Evolutionary conservation across 2,888 invertebrate genomes (phyloP), one percentile per base, ranked within the genome.

Genomic region (Folsomia candida): DNA sequence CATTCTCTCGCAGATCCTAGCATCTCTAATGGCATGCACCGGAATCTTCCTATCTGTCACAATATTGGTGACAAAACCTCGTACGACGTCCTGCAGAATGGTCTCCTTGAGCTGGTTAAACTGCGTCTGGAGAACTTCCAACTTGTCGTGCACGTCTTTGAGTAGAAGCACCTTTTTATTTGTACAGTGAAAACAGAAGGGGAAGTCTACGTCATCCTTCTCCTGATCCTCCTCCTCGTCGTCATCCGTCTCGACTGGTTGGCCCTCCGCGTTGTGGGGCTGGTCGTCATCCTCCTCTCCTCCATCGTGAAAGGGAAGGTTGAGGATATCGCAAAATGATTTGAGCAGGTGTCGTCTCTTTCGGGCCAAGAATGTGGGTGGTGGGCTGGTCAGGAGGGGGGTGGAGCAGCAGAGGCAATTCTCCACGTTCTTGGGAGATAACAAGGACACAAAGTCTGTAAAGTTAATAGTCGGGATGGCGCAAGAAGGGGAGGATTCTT

Each of bases 271-370:
- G 4, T 6, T 26, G 3, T 26, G 2, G 2, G 37, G 20, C 37
- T 37, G 37, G 6, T 37, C 37, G 14, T 9, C 37, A 9, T 37
- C 37, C 24, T 51, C 25, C 3, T 4, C 14, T 22, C 24, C 24
- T 4, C 6, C 6, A 37, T 37, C 37, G 14, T 37, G 4, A 37
- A 22, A 64, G 1, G 64, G 51, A 9, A 64, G 64, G 22, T 64
- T 64, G 3, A 64, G 51, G 26, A 64, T 64, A 64, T 51, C 26
- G 51, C 51, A 64, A 24, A 64, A 64, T 11, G 64, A 37, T 24
- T 47, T 64, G 22, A 64, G 51, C 6, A 51, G 6, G 18, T 64
- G 47, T 2, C 14, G 14, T n/a, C 47, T 64, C 51, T 24, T 51
- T 6, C n/a, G 27, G 24, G 18, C 22, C 6, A 64, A 22, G 4